A percentile compares a stretch with the other conserved stretches of the same genome.
Conservation (phyloP, 2,888 invertebrate species). For the Lasius fuliginosus region DNA sequence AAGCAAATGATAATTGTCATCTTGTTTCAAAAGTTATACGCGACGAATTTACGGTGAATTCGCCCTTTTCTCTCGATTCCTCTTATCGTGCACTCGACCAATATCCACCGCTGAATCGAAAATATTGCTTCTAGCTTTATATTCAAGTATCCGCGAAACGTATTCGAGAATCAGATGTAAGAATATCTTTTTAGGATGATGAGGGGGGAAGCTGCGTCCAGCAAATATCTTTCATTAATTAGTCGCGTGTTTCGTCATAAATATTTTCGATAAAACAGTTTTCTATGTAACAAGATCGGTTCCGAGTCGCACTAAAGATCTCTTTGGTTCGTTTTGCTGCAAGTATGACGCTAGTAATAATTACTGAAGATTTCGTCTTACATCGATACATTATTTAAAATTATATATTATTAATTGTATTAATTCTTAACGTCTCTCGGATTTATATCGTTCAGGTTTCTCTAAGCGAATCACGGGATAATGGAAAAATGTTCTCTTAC, state of each 20-base stretch:
- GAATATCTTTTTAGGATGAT: neutral
- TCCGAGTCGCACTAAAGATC: neutral
- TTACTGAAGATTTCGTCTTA: neutral
- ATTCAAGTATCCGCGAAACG: neutral
- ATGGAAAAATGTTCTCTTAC: neutral
- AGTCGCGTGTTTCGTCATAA: neutral
- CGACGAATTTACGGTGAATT: constrained; percentile 75
- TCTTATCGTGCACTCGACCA: constrained; percentile 31
- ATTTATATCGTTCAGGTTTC: neutral
- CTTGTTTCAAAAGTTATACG: constrained; percentile 78
- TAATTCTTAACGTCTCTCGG: neutral
- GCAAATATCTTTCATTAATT: neutral
- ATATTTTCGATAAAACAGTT: neutral
- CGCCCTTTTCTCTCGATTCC: constrained; percentile 63
- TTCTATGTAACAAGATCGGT: neutral
- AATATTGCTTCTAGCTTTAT: neutral
- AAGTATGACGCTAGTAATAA: neutral
- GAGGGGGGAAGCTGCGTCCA: neutral
- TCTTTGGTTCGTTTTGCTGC: constrained; percentile 12
- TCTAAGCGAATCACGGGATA: neutral
- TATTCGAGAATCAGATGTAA: neutral
- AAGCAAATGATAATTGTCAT: constrained; percentile 71
- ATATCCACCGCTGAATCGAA: neutral
- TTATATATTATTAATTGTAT: neutral
- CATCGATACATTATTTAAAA: neutral